Percentiles rank a stretch among this genome's conserved stretches.
Evolutionary conservation across 1,140 invertebrate genomes (phyloP).

Genomic region (Pachyrhynchus sulphureomaculatus): DNA sequence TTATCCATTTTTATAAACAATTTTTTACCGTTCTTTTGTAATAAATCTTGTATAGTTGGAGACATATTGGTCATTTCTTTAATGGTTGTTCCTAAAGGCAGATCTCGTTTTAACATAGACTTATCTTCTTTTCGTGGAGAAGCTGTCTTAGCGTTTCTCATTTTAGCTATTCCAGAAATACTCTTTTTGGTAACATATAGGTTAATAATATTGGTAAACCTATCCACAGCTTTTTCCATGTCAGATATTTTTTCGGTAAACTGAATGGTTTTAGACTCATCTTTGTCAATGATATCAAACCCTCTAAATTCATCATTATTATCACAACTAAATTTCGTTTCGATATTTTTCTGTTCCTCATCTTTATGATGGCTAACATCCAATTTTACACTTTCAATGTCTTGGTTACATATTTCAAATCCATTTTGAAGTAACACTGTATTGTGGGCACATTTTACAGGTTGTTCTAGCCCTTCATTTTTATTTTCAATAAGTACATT

Average conservation of each 20-base stretch:
- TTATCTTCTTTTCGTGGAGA: too few relatives aligned
- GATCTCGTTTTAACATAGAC: background rate
- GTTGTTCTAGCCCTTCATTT: background rate
- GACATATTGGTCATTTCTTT: background rate
- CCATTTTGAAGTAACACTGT: too few relatives aligned
- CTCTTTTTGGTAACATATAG: too few relatives aligned
- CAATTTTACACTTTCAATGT: background rate
- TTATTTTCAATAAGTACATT: too few relatives aligned
- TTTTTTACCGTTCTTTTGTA: conserved; percentile 8
- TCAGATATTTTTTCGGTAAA: background rate
- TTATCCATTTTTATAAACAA: conserved; percentile 13
- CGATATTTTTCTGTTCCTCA: background rate
- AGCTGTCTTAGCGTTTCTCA: too few relatives aligned
- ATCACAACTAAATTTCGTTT: background rate
- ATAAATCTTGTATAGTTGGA: background rate
- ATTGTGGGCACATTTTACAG: too few relatives aligned
- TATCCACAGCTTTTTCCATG: background rate
- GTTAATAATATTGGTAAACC: too few relatives aligned
- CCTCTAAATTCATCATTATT: background rate
- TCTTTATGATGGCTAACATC: background rate
- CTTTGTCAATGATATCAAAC: background rate
- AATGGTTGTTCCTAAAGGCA: background rate
- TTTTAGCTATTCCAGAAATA: too few relatives aligned
- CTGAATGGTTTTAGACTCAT: background rate
- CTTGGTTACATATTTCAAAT: background rate